Evolutionary conservation across 2,113 vertebrate genomes (phyloP), one percentile per base, ranked within the genome.

Genomic region (Numenius arquata): DNA sequence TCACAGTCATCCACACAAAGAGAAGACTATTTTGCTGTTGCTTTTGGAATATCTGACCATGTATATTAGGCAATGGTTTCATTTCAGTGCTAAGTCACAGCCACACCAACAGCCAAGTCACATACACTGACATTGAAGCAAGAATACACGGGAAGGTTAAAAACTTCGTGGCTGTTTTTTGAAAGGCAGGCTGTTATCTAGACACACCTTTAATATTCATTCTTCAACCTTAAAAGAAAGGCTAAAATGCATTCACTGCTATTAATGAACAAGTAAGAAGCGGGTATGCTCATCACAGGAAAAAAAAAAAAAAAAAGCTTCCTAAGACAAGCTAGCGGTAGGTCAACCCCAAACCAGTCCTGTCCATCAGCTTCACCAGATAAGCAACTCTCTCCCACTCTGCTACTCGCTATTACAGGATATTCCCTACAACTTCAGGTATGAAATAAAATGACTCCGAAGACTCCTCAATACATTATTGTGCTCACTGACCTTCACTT

Each of bases 321-420:
- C 9, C 0, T 5, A 34, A 40, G 2, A 23, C 19, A n/a, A 32
- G 22, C 18, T 17, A 40, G 29, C 5, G 18, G 34, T 8, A 38
- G 41, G 41, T 45, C 14, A 68, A 29, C 29, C 66, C 47, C 4
- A 50, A 40, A 8, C 7, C 32, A 48, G 70, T 22, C 26, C 26
- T 50, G 40, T 26, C 29, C 2, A 29, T 12, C 47, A 43, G 5
- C 61, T 55, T 73, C 47, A 62, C 26, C 53, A 50, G 26, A 8
- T 3, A 23, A 48, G 13, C 45, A 55, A 29, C 43, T 34, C 20
- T 36, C 36, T 45, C 21, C 41, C 30, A 6, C 81, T 80, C 68
- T 9, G 4, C 62, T 45, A 1, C 34, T n/a, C 5, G 0, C 26
- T 18, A 7, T 8, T 17, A 23, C 19, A 15, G 32, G 62, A 15